These are phyloP conservation scores for Amphilophus citrinellus DNA, from an alignment of 2,113 vertebrate genomes.

Conservation along the genomic window DNA sequence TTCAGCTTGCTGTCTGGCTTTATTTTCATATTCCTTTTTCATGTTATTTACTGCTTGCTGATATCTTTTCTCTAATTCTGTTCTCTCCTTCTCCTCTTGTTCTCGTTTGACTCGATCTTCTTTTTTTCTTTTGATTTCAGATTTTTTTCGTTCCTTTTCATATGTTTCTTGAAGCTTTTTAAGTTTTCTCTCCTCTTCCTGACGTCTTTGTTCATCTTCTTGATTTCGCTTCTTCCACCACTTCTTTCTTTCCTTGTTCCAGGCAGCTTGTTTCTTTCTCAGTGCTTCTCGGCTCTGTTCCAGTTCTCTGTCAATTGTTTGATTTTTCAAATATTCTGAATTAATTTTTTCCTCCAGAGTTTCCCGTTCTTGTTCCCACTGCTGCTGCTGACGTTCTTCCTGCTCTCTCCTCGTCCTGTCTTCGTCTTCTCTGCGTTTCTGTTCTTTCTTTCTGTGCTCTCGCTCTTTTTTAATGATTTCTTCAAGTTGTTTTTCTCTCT, in stretches of 20 bases:
- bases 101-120: neutral
- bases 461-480: neutral
- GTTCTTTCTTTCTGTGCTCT: neutral
- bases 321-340: neutral
- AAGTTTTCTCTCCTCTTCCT: accelerated
- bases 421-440: neutral
- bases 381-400: neutral
- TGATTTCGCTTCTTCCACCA: neutral
- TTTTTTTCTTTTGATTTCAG: neutral
- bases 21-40: slow-evolving; percentile 6
- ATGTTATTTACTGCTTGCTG: slow-evolving; percentile 3
- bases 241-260: neutral
- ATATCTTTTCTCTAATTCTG: neutral
- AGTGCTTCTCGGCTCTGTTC: neutral
- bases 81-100: slow-evolving; percentile 7
- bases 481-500: neutral
- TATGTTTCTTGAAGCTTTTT: neutral
- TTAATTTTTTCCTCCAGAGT: neutral
- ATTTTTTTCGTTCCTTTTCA: neutral
- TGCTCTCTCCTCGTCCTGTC: neutral
- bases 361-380: neutral
- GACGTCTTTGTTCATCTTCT: neutral
- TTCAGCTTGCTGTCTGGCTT: slow-evolving; percentile 39
- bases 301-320: neutral
- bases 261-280: neutral